These are phyloP conservation scores for Ophion ventricosus DNA, from an alignment of 2,888 invertebrate genomes.

Conservation along the genomic window DNA sequence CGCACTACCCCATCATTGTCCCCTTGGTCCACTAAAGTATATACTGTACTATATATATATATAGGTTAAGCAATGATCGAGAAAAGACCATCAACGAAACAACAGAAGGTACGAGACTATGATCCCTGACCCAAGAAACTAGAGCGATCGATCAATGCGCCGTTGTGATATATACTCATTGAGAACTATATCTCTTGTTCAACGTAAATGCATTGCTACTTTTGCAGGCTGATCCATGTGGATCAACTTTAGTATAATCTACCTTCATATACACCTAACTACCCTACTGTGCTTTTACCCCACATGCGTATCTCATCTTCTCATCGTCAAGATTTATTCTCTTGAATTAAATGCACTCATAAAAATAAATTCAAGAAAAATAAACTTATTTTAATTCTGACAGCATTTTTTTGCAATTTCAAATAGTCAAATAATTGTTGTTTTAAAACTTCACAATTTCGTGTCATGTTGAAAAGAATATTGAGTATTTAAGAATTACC, in stretches of 20 bases:
- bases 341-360: not conserved
- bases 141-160: constrained; percentile 75
- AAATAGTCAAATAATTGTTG: too few relatives aligned
- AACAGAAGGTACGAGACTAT: constrained; percentile 53
- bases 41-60: constrained; percentile 37
- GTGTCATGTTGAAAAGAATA: too few relatives aligned
- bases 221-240: not conserved
- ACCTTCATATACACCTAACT: not conserved
- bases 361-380: not conserved
- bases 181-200: constrained; percentile 41
- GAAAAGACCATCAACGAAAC: constrained; percentile 68
- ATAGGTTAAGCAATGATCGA: constrained; percentile 71
- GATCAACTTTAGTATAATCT: constrained; percentile 24
- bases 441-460: too few relatives aligned
- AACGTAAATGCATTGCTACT: constrained; percentile 40
- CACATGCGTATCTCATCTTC: not conserved
- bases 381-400: not conserved
- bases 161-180: constrained; percentile 51
- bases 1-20: constrained; percentile 29
- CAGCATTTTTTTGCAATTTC: too few relatives aligned
- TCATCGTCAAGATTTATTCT: not conserved
- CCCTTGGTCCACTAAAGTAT: constrained; percentile 38
- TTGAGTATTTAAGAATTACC: too few relatives aligned
- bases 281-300: not conserved
- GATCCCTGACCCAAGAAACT: constrained; percentile 40